Percentiles rank a stretch among this genome's conserved stretches.
These are phyloP conservation scores for Volucella inanis DNA, from an alignment of 2,888 invertebrate species.

Conservation along the genomic window DNA sequence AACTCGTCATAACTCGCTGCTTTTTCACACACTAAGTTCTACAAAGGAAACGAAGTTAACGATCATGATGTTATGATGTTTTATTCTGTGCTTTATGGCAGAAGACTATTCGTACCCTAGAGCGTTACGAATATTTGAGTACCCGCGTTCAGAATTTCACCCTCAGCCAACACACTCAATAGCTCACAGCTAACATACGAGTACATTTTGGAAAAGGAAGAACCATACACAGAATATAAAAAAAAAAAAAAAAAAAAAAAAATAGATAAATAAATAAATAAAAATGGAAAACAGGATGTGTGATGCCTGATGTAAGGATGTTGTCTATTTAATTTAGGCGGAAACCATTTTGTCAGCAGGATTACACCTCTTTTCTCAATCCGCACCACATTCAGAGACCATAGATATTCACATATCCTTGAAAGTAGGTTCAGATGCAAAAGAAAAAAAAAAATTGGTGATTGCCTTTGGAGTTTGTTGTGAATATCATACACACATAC, in stretches of 20 bases:
- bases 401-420: slow-evolving; percentile 21
- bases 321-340: slow-evolving; percentile 54
- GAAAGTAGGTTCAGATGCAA: neutral
- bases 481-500: neutral
- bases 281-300: slow-evolving; percentile 34
- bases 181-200: no score
- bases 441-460: slow-evolving; percentile 28
- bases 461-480: slow-evolving; percentile 42
- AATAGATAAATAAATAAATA: neutral
- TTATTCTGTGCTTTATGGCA: slow-evolving; percentile 40
- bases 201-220: no score
- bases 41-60: slow-evolving; percentile 48
- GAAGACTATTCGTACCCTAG: neutral
- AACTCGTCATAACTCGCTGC: slow-evolving; percentile 18
- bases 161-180: no score
- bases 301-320: slow-evolving; percentile 46
- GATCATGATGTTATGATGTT: slow-evolving; percentile 51
- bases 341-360: slow-evolving; percentile 44
- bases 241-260: neutral
- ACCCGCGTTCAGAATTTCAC: no score
- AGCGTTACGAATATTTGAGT: no score
- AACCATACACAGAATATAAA: no score
- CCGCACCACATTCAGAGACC: neutral
- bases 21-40: slow-evolving; percentile 22
- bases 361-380: slow-evolving; percentile 24